A percentile compares a stretch with the other conserved stretches of the same genome.
Evolutionary conservation across 2,797 vertebrate species (phyloP).

Genomic region (Sandelia bainsii): DNA sequence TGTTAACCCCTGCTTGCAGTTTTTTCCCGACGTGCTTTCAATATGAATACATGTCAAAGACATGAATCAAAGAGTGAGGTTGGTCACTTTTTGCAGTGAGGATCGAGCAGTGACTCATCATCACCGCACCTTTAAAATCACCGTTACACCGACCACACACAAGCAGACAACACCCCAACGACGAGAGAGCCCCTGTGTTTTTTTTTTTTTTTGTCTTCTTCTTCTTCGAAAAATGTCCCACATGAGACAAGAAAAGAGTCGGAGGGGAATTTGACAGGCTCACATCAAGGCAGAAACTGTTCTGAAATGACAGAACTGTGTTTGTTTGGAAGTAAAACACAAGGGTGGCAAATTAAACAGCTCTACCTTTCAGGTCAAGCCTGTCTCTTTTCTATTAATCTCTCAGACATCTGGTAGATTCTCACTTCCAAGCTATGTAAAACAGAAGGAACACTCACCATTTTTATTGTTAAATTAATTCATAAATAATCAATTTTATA

Average conservation of each 20-base stretch:
- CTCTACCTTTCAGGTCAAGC: slow-evolving; percentile 10
- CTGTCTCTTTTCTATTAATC: neutral
- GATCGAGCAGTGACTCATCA: slow-evolving; percentile 44
- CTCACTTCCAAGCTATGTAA: neutral
- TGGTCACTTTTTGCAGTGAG: slow-evolving; percentile 37
- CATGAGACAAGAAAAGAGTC: slow-evolving; percentile 43
- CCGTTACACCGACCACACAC: neutral
- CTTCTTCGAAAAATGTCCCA: slow-evolving; percentile 46
- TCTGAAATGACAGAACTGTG: slow-evolving; percentile 64
- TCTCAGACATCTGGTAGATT: neutral
- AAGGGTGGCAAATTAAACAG: slow-evolving; percentile 7
- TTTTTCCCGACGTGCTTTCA: neutral
- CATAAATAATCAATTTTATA: slow-evolving; percentile 18
- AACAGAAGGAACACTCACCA: neutral
- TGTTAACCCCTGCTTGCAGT: rapidly evolving
- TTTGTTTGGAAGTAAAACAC: slow-evolving; percentile 14
- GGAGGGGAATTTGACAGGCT: slow-evolving; percentile 64
- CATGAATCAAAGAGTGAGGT: neutral
- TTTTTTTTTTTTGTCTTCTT: slow-evolving; percentile 1
- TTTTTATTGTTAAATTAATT: slow-evolving; percentile 10
- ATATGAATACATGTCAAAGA: neutral
- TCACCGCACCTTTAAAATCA: slow-evolving; percentile 39
- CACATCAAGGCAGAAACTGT: slow-evolving; percentile 18
- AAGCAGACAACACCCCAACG: slow-evolving; percentile 9
- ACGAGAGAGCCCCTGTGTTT: neutral